These are phyloP conservation scores for Drosophila subquinaria DNA, from an alignment of 2,888 invertebrate species.

Conservation along the genomic window DNA sequence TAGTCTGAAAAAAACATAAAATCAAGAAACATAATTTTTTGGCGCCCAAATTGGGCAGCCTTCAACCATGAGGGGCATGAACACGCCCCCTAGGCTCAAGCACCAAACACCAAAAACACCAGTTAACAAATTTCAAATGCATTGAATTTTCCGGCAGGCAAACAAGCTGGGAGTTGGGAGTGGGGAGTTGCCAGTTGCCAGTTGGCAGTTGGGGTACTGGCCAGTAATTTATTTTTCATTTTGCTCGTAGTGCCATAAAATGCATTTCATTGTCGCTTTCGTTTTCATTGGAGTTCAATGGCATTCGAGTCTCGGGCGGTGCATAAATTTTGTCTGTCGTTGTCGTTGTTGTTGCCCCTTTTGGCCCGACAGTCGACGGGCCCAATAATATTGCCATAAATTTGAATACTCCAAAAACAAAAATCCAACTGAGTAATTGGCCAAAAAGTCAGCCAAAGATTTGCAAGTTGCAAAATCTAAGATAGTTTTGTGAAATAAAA, in stretches of 20 bases:
- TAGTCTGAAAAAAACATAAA: constrained; percentile 43
- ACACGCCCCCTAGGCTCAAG: constrained; percentile 21
- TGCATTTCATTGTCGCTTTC: constrained; percentile 79
- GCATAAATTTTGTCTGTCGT: constrained; percentile 61
- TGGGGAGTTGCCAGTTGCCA: constrained; percentile 5
- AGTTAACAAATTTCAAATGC: constrained; percentile 29
- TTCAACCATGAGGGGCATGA: constrained; percentile 25
- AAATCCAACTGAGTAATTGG: constrained; percentile 54
- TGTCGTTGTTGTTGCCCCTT: constrained; percentile 53
- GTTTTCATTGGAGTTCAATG: constrained; percentile 72
- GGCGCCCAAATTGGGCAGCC: constrained; percentile 44
- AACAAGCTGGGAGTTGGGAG: constrained; percentile 33
- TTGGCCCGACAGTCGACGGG: constrained; percentile 26
- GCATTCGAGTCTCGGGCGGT: constrained; percentile 41
- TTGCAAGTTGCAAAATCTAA: constrained; percentile 17
- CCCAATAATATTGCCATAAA: constrained; percentile 51
- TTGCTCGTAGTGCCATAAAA: constrained; percentile 36
- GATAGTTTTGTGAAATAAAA: constrained; percentile 1
- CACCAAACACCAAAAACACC: not conserved
- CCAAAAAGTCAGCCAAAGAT: constrained; percentile 21
- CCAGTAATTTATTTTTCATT: constrained; percentile 41
- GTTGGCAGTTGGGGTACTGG: constrained; percentile 51
- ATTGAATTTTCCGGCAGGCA: constrained; percentile 73
- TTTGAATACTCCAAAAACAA: constrained; percentile 35
- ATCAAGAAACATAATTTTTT: constrained; percentile 29